Evolutionary conservation across 2,888 invertebrate genomes (phyloP), one percentile per base, ranked within the genome.

Genomic region (Pheosia gnoma): DNA sequence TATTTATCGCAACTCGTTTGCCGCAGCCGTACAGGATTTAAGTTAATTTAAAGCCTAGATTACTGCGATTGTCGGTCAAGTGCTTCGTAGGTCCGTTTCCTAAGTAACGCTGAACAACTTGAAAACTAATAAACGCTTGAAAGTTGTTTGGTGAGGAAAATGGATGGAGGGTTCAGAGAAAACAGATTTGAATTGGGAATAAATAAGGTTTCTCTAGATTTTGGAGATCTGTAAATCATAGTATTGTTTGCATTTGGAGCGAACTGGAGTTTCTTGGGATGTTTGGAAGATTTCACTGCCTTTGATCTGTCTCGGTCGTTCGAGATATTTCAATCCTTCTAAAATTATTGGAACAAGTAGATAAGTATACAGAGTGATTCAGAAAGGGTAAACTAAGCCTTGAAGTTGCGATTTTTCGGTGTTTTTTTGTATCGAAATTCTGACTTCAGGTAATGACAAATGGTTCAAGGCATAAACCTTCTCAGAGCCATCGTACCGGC

Each of bases 1-100:
- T 79, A 80, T 78, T 74, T 77, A 77, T 76, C 66, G 59, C 63
- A 64, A 68, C 61, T 65, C 65, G 58, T 66, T 68, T 59, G 54
- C 8, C 67, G 69, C 25, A 67, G 68, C 68, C 65, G 60, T 59
- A 67, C 66, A 58, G 65, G 63, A 74, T 76, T 75, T 66, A 66
- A 77, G 68, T 75, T 67, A 67, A 76, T 80, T 75, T 72, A 75
- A 72, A 68, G 66, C 62, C 67, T 64, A 76, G 71, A 77, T 78
- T 78, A 73, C 65, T 70, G 57, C 70, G 72, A 76, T 74, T 77
- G 68, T 51, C 60, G 68, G 74, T 68, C 70, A 72, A 75, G 72
- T 59, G 54, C 41, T 68, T 65, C 57, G 58, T 37, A 57, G 54
- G 64, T 63, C 60, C 55, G 47, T 61, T 58, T 58, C 68, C 63